Conservation (phyloP, 2,888 invertebrate species). For the Ennomos erosarius region DNA sequence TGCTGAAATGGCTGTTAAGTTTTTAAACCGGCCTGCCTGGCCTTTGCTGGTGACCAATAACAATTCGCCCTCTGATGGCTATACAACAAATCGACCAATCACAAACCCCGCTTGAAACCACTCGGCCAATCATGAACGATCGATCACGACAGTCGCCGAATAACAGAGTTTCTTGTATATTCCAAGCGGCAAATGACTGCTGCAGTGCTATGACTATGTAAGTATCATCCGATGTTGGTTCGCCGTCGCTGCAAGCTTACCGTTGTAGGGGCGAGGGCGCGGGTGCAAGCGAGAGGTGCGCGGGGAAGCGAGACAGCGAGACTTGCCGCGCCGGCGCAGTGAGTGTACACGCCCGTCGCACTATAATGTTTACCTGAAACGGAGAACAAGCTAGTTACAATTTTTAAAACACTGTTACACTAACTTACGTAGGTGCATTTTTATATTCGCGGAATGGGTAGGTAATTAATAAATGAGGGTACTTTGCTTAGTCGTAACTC, state of each 20-base stretch:
- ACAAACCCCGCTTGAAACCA: too few species aligned
- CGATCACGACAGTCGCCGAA: too few species aligned
- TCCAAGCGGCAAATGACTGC: constrained; percentile 2
- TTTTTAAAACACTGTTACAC: too few species aligned
- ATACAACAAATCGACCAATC: not conserved
- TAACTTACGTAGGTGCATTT: too few species aligned
- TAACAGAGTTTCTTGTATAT: too few species aligned
- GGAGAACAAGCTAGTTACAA: too few species aligned
- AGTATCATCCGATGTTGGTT: constrained; percentile 21
- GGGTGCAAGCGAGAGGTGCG: constrained; percentile 15
- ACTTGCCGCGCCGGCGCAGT: constrained; percentile 23
- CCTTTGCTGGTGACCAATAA: not conserved
- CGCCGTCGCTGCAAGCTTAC: constrained; percentile 14
- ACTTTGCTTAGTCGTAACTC: too few species aligned
- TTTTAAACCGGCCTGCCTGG: not conserved
- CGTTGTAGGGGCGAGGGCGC: constrained; percentile 12
- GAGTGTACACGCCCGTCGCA: constrained; percentile 37
- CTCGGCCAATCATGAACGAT: too few species aligned
- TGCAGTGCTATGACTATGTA: constrained; percentile 21
- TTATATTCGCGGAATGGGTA: too few species aligned
- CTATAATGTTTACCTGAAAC: constrained; percentile 47
- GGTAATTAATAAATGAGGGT: too few species aligned
- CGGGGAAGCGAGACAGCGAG: constrained; percentile 1
- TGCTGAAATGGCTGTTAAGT: constrained; percentile 1
- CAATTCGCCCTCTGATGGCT: not conserved